Percentiles rank a stretch among this genome's conserved stretches.
Conservation (phyloP, 2,113 vertebrate genomes). For the Platysternon megacephalum region DNA sequence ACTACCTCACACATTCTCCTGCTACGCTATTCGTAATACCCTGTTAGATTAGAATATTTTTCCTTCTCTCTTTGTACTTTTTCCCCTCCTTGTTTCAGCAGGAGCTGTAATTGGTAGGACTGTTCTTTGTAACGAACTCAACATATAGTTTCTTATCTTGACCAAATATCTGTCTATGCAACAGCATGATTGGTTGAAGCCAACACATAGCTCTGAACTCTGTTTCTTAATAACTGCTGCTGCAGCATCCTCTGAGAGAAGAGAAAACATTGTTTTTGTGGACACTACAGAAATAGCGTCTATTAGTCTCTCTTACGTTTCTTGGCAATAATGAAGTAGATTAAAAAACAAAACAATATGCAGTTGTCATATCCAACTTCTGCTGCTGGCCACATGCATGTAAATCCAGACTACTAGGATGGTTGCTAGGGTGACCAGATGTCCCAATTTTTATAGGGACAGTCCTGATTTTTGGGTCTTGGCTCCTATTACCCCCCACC, state of each 20-base stretch:
- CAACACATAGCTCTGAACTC: background rate
- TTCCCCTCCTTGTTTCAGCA: background rate
- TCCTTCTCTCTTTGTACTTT: background rate
- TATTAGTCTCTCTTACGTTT: background rate
- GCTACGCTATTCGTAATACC: background rate
- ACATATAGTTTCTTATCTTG: background rate
- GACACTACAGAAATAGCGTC: background rate
- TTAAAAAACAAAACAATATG: background rate
- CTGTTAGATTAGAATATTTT: background rate
- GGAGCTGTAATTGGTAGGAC: background rate
- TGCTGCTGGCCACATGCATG: background rate
- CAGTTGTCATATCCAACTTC: background rate
- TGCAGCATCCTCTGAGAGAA: background rate
- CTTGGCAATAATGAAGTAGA: background rate
- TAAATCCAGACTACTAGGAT: background rate
- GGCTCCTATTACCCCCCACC: too few relatives aligned
- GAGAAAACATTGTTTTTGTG: background rate
- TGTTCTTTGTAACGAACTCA: constrained; percentile 13
- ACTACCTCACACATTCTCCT: background rate
- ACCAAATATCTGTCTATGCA: background rate
- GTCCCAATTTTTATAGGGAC: too few relatives aligned
- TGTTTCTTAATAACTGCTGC: background rate
- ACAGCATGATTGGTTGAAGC: background rate
- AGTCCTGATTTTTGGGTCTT: too few relatives aligned
- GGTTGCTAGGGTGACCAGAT: background rate